Evolutionary conservation across 2,888 invertebrate species (phyloP).

Genomic region (Pristionchus fissidentatus): DNA sequence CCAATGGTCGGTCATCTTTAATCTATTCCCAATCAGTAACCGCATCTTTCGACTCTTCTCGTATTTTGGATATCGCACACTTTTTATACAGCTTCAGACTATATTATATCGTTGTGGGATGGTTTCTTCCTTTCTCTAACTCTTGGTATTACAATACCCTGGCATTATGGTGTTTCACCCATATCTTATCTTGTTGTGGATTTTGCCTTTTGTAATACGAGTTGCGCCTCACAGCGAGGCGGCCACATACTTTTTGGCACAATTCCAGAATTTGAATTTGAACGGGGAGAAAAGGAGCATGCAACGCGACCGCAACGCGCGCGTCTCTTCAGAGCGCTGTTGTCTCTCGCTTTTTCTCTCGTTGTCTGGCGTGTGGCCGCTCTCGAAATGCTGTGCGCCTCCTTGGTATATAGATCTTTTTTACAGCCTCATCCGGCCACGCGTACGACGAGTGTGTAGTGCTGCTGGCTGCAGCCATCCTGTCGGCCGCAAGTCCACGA

Average conservation of each 20-base stretch:
- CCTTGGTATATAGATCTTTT: too few species aligned
- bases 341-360: too few species aligned
- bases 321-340: too few species aligned
- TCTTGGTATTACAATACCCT: background rate
- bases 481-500: slow-evolving; percentile 84
- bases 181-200: background rate
- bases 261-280: too few species aligned
- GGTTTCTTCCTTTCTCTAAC: background rate
- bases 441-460: slow-evolving; percentile 86
- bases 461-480: slow-evolving; percentile 89
- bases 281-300: too few species aligned
- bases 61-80: background rate
- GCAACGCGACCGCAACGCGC: too few species aligned
- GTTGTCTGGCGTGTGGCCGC: too few species aligned
- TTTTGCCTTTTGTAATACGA: too few species aligned
- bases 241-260: too few species aligned
- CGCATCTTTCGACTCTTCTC: background rate
- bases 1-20: slow-evolving; percentile 75
- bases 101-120: background rate
- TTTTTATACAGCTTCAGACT: background rate
- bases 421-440: slow-evolving; percentile 55
- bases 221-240: too few species aligned
- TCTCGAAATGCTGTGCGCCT: too few species aligned
- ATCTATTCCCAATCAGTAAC: too few species aligned
- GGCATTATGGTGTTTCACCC: background rate